These are phyloP conservation scores for Protonemura montana DNA, from an alignment of 2,888 invertebrate genomes.

Conservation along the genomic window DNA sequence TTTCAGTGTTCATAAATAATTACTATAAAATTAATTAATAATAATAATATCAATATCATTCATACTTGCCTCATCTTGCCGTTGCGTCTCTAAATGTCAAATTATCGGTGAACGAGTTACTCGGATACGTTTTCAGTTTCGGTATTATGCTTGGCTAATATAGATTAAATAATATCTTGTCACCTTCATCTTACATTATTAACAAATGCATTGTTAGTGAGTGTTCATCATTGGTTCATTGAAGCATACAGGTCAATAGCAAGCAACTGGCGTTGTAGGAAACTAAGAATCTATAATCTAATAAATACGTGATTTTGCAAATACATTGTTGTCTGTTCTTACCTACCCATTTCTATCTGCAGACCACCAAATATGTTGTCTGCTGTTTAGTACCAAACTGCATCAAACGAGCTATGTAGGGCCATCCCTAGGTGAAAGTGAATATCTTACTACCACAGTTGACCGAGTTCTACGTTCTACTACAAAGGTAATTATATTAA, in stretches of 20 bases:
- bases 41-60: background rate
- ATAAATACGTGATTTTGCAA: conserved; percentile 32
- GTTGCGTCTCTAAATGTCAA: background rate
- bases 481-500: too few relatives aligned
- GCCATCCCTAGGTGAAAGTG: too few relatives aligned
- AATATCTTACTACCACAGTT: too few relatives aligned
- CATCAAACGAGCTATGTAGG: too few relatives aligned
- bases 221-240: background rate
- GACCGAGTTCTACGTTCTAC: too few relatives aligned
- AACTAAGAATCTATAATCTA: conserved; percentile 31
- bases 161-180: background rate
- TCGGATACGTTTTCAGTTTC: background rate
- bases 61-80: background rate
- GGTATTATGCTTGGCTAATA: conserved; percentile 7
- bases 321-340: background rate
- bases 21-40: background rate
- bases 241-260: conserved; percentile 7
- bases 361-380: too few relatives aligned
- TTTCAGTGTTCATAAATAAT: conserved; percentile 2
- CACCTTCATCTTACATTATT: background rate
- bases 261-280: conserved; percentile 31
- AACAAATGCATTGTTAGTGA: background rate
- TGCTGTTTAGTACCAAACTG: too few relatives aligned
- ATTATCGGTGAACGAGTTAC: background rate
- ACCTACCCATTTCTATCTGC: too few relatives aligned